Conservation (phyloP, 2,888 invertebrate genomes). For the Xanthorhoe spadicearia region DNA sequence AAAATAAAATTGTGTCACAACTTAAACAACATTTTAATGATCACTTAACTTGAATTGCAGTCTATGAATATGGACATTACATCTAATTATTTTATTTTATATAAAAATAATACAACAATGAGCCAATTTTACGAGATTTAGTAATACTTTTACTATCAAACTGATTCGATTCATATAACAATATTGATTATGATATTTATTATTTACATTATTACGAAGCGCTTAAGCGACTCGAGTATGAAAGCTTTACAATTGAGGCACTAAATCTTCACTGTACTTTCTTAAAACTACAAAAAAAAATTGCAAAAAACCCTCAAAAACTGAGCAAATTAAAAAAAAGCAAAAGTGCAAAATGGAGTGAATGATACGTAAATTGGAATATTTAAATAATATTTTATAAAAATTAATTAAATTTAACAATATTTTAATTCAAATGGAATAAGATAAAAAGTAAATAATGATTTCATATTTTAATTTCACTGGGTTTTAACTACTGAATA, state of each 20-base stretch:
- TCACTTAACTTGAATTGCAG: conserved; percentile 5
- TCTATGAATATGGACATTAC: conserved; percentile 2
- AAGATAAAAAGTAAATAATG: too few species aligned
- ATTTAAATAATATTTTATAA: not conserved
- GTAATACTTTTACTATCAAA: conserved; percentile 9
- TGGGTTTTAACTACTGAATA: too few species aligned
- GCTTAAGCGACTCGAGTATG: conserved; percentile 26
- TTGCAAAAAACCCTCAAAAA: conserved; percentile 20
- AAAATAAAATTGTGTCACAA: too few species aligned
- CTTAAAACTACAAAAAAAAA: conserved; percentile 28
- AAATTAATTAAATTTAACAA: too few species aligned
- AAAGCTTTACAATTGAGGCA: conserved; percentile 33
- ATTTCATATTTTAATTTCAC: too few species aligned
- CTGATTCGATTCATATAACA: conserved; percentile 17
- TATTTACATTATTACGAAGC: conserved; percentile 26
- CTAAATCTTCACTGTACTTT: conserved; percentile 32
- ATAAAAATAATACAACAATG: conserved; percentile 16
- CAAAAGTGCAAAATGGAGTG: conserved; percentile 11
- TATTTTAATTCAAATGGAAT: too few species aligned
- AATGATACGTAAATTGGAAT: conserved; percentile 15
- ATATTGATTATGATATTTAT: conserved; percentile 6
- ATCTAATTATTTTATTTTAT: conserved; percentile 2
- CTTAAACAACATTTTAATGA: not conserved
- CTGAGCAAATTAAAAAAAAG: conserved; percentile 9
- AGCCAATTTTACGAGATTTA: conserved; percentile 14